Evolutionary conservation across 2,888 invertebrate species (phyloP), one percentile per base, ranked within the genome.

Genomic region (Meghimatium bilineatum): DNA sequence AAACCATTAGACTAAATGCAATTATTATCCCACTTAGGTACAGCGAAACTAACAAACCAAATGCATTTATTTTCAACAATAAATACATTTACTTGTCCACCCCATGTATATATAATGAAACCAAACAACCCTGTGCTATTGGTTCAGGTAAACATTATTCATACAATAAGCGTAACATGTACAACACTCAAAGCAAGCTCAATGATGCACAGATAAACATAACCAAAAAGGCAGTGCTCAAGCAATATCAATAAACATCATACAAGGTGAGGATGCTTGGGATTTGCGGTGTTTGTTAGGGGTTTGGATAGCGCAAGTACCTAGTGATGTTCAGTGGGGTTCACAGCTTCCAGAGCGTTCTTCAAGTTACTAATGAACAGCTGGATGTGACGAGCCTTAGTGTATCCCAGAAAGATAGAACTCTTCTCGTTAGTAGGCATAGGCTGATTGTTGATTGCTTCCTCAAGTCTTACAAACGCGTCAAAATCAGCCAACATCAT

Each of bases 251-350:
- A 23, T 29, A n/a, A n/a, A 63, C n/a, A 12, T 26, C 63, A 32
- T 66, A 32, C 66, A 32, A 32, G 66, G 66, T 23, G 38, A 29
- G 10, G 44, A 29, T 72, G 72, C 72, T 72, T n/a, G 72, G 72
- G 8, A 49, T 6, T 72, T n/a, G 29, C 1, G 26, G 72, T 44
- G 71, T 2, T 66, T 72, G 26, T 1, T 8, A 8, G 44, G 6
- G 12, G 69, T 12, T 69, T 34, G 23, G 38, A 0, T 17, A 72
- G 44, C 38, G n/a, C n/a, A 26, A 72, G 44, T 72, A 72, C 72
- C 72, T 72, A 72, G 44, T 23, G 29, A 1, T 72, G 72, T 26
- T 72, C 44, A 10, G 44, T 2, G n/a, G n/a, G 38, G 8, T 72
- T 72, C 49, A 44, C n/a, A 10, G 69, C 69, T 38, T 71, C 69